Evolutionary conservation across 2,113 vertebrate genomes (phyloP).

Genomic region (Centrocercus urophasianus): DNA sequence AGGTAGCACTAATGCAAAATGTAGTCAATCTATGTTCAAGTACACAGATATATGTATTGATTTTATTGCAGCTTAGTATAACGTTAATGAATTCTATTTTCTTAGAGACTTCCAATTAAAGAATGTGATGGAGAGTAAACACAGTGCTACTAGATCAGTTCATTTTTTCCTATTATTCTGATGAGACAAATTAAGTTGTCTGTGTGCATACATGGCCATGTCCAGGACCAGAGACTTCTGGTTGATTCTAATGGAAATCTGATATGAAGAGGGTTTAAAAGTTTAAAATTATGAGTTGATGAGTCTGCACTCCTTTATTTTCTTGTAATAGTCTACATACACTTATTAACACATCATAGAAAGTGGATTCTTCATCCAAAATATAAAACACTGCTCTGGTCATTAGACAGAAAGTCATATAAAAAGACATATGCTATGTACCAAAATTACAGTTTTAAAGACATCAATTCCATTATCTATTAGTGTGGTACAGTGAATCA

Average conservation of each 20-base stretch:
- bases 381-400: neutral
- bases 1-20: neutral
- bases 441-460: neutral
- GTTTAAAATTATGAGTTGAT: neutral
- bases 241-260: neutral
- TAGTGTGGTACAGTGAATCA: neutral
- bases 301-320: neutral
- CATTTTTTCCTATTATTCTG: neutral
- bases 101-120: neutral
- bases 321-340: neutral
- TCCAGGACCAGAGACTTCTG: neutral
- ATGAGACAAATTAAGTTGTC: neutral
- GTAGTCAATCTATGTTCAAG: neutral
- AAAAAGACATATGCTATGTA: neutral
- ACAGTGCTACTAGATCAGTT: neutral
- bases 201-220: accelerated
- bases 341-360: neutral
- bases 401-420: neutral
- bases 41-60: neutral
- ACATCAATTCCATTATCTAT: neutral
- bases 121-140: neutral
- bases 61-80: neutral
- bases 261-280: neutral
- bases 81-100: neutral
- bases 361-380: neutral